Percentiles rank a stretch among this genome's conserved stretches.
Evolutionary conservation across 2,113 vertebrate genomes (phyloP).

Genomic region (Rhinichthys klamathensis): DNA sequence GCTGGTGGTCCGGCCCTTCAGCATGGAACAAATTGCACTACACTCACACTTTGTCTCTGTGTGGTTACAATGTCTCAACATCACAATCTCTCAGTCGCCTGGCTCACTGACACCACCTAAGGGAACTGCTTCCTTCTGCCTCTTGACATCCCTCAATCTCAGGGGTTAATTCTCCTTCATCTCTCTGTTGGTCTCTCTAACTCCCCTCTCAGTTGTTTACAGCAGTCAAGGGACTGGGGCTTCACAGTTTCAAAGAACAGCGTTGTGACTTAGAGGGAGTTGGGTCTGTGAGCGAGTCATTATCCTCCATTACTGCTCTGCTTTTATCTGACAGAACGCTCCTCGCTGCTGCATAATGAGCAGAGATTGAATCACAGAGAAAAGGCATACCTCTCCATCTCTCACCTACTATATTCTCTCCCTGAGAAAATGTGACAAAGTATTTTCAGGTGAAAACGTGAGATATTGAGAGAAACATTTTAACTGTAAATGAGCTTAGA

Average conservation of each 20-base stretch:
- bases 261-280: constrained; percentile 60
- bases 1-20: background rate
- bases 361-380: constrained; percentile 65
- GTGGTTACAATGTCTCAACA: background rate
- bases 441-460: background rate
- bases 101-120: background rate
- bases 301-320: constrained; percentile 70
- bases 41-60: constrained; percentile 9
- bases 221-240: constrained; percentile 47
- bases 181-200: constrained; percentile 8
- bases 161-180: constrained; percentile 41
- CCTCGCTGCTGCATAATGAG: constrained; percentile 69
- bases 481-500: background rate
- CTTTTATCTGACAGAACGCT: constrained; percentile 67
- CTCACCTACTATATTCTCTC: background rate
- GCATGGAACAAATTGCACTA: constrained; percentile 12
- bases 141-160: constrained; percentile 15
- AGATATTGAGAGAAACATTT: background rate
- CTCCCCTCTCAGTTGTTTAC: constrained; percentile 37
- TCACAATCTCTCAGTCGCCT: background rate
- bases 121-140: background rate
- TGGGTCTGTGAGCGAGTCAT: constrained; percentile 68
- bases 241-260: constrained; percentile 52
- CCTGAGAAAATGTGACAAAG: background rate
- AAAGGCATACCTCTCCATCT: background rate